Percentiles rank a stretch among this genome's conserved stretches.
These are phyloP conservation scores for Brassicogethes aeneus DNA, from an alignment of 2,888 invertebrate genomes.

Conservation along the genomic window DNA sequence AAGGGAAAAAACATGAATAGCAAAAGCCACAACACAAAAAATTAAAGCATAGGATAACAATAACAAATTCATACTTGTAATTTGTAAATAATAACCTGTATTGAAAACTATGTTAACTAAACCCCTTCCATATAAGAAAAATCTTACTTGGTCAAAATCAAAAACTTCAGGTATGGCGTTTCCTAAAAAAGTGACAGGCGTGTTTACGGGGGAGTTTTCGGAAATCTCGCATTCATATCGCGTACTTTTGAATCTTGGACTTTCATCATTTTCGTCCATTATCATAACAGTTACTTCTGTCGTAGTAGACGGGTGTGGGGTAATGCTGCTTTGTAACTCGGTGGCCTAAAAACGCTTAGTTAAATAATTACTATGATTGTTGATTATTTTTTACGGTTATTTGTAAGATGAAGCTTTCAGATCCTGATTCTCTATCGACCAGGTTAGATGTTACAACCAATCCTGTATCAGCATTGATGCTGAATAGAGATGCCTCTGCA, in stretches of 20 bases:
- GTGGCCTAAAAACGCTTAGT: conserved; percentile 35
- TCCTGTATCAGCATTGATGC: conserved; percentile 72
- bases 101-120: conserved; percentile 1
- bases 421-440: conserved; percentile 78
- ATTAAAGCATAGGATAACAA: too few species aligned
- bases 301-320: conserved; percentile 60
- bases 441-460: conserved; percentile 65
- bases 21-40: too few species aligned
- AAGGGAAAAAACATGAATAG: too few species aligned
- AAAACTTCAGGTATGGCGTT: conserved; percentile 73
- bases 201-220: conserved; percentile 84
- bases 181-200: conserved; percentile 75
- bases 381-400: conserved; percentile 57
- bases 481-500: conserved; percentile 68
- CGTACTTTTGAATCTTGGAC: conserved; percentile 68
- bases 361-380: conserved; percentile 1
- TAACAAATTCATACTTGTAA: too few species aligned
- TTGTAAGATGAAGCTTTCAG: conserved; percentile 81
- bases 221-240: conserved; percentile 74
- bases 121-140: too few species aligned
- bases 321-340: conserved; percentile 52
- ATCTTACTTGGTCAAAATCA: conserved; percentile 75
- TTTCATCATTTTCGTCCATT: conserved; percentile 87
- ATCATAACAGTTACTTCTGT: conserved; percentile 85
- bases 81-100: too few species aligned